Base-by-base conservation (phyloP, 2,113 vertebrate species). In the Arvicanthis niloticus region DNA sequence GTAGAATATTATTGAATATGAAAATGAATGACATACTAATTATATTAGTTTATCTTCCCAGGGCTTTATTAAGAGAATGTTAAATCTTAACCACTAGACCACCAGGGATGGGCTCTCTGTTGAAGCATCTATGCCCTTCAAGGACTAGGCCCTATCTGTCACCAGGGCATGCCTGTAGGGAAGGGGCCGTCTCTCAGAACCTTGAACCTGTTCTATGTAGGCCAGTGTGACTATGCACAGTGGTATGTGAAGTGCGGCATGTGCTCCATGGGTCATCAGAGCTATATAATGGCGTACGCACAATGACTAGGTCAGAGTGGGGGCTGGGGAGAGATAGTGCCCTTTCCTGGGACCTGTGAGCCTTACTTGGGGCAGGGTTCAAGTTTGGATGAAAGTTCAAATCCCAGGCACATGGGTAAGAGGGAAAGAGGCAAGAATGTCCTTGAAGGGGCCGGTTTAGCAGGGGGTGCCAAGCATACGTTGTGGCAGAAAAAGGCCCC, bases 1-100 rank as follows among this genome's bases (percentile, higher is more conserved):
- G 40, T 24, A 58, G 45, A 95, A 81, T 96, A 95, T 58, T 88
- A 96, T 67, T 90, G 89, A 81, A 56, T 58, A 77, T 77, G 60
- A 93, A 97, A 97, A 95, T 53, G 13, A 93, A 91, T 51, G 42
- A 72, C 53, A 6, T 84, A 84, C 62, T 37, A 40, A 31, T 12
- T 24, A 2, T 19, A 51, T 48, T 91, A 7, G 22, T 86, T 80
- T 72, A 17, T 91, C 65, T 95, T 68, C 65, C 17, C 22, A 48
- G 65, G 3, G 26, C 34, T 88, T 53, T 48, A 51, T 29, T 91
- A 53, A 76, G 31, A 58, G 42, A 21, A 34, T 22, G 37, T 22
- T 12, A 82, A n/a, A 58, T 82, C 21, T 40, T 58, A 82, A 58
- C 21, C 21, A 26, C 80, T 40, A 40, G 80, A 58, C 53, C 80